These are phyloP conservation scores for Cepaea nemoralis DNA, from an alignment of 1,140 invertebrate species.

Conservation along the genomic window DNA sequence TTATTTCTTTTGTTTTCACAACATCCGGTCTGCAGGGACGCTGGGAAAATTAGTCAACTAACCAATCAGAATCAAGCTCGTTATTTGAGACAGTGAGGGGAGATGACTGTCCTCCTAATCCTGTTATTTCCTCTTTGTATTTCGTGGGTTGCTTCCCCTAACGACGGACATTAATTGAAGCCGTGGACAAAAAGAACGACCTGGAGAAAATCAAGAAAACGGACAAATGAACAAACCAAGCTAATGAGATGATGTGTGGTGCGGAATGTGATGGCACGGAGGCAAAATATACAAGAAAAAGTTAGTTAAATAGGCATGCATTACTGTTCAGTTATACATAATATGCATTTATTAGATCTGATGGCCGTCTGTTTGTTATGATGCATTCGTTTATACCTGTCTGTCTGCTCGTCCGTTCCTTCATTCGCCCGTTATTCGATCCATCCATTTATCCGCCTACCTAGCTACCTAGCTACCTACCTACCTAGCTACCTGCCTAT, in stretches of 20 bases:
- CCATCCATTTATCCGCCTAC: too few relatives aligned
- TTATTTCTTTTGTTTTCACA: neutral
- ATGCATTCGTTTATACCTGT: too few relatives aligned
- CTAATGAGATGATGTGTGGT: neutral
- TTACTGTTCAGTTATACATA: too few relatives aligned
- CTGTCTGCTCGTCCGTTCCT: too few relatives aligned
- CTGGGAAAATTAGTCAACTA: neutral
- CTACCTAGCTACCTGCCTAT: too few relatives aligned
- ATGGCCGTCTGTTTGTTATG: too few relatives aligned
- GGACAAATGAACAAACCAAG: neutral
- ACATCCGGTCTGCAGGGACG: neutral
- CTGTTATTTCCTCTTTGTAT: conserved; percentile 11
- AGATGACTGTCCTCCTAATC: conserved; percentile 2
- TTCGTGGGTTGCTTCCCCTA: neutral
- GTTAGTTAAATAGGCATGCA: neutral
- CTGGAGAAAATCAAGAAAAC: neutral
- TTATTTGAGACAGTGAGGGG: neutral
- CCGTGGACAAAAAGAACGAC: neutral
- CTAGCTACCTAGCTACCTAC: too few relatives aligned
- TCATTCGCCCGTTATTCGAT: neutral
- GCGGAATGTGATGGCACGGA: neutral
- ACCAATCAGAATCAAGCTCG: neutral
- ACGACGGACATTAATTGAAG: neutral
- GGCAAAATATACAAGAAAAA: neutral
- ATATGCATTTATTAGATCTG: too few relatives aligned